Percentiles rank a stretch among this genome's conserved stretches.
These are phyloP conservation scores for Oncorhynchus kisutch DNA, from an alignment of 2,113 vertebrate species.

Conservation along the genomic window DNA sequence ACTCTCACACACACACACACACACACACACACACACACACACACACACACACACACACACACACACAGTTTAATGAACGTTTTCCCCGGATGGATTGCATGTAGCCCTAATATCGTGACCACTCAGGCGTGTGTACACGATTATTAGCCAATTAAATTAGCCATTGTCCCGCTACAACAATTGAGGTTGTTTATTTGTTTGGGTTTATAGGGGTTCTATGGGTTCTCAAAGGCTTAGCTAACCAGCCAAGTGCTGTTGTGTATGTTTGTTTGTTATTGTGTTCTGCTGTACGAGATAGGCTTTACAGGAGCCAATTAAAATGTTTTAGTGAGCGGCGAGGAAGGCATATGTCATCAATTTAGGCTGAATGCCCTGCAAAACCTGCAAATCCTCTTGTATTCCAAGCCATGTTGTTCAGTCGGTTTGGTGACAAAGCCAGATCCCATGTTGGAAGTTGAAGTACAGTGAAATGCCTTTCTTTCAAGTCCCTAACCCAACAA, in stretches of 20 bases:
- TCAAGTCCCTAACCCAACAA: too few relatives aligned
- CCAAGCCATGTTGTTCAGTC: background rate
- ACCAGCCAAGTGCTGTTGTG: background rate
- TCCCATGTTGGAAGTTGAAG: background rate
- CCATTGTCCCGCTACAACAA: constrained; percentile 23
- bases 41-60: too few relatives aligned
- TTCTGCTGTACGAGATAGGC: background rate
- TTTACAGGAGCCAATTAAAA: constrained; percentile 1
- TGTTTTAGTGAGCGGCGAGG: background rate
- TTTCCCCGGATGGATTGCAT: constrained; percentile 3
- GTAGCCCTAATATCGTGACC: constrained; percentile 16
- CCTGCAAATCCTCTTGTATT: background rate
- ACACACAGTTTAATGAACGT: background rate
- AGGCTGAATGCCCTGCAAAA: background rate
- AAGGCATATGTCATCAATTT: background rate
- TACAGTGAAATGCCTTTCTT: too few relatives aligned
- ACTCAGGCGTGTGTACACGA: constrained; percentile 10
- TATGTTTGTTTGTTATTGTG: background rate
- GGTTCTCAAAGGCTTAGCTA: constrained; percentile 15
- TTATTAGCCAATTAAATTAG: constrained; percentile 39
- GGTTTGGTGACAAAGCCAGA: background rate
- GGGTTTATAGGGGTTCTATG: background rate
- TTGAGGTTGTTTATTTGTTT: background rate
- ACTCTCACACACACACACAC: too few relatives aligned
- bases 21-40: too few relatives aligned